A percentile compares a stretch with the other conserved stretches of the same genome.
These are phyloP conservation scores for Drosophila nasuta DNA, from an alignment of 1,140 invertebrate genomes.

Conservation along the genomic window DNA sequence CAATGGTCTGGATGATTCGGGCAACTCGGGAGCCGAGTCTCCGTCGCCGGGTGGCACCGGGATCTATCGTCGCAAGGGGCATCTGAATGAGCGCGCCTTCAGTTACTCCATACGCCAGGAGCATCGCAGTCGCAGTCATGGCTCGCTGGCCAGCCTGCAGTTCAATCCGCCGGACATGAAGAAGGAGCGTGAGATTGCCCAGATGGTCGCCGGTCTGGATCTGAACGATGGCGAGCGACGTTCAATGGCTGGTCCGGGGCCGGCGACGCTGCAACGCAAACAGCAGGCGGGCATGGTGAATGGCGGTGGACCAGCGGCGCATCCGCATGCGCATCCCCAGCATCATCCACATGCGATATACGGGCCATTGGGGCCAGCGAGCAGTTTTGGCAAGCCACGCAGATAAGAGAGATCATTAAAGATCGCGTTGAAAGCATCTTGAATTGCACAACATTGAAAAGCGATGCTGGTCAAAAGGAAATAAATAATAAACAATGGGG, in stretches of 20 bases:
- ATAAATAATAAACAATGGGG: not conserved
- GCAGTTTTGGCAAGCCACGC: slow-evolving; percentile 78
- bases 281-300: slow-evolving; percentile 60
- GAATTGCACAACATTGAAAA: slow-evolving; percentile 16
- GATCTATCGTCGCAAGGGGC: slow-evolving; percentile 95
- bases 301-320: slow-evolving; percentile 38
- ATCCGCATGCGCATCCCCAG: slow-evolving; percentile 46
- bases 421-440: not conserved
- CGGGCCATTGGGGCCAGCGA: slow-evolving; percentile 68
- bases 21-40: slow-evolving; percentile 89
- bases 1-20: slow-evolving; percentile 86
- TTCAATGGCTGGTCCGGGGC: slow-evolving; percentile 46
- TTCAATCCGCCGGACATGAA: slow-evolving; percentile 92
- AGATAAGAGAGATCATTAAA: slow-evolving; percentile 60
- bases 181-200: slow-evolving; percentile 95
- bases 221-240: slow-evolving; percentile 88
- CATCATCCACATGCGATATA: slow-evolving; percentile 73
- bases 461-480: slow-evolving; percentile 79
- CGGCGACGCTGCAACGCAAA: slow-evolving; percentile 74
- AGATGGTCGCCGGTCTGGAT: slow-evolving; percentile 94
- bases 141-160: slow-evolving; percentile 94
- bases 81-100: slow-evolving; percentile 96
- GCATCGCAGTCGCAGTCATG: slow-evolving; percentile 95
- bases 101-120: slow-evolving; percentile 97
- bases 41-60: slow-evolving; percentile 91